Evolutionary conservation across 2,113 vertebrate genomes (phyloP), one percentile per base, ranked within the genome.

Genomic region (Vanacampus margaritifer): DNA sequence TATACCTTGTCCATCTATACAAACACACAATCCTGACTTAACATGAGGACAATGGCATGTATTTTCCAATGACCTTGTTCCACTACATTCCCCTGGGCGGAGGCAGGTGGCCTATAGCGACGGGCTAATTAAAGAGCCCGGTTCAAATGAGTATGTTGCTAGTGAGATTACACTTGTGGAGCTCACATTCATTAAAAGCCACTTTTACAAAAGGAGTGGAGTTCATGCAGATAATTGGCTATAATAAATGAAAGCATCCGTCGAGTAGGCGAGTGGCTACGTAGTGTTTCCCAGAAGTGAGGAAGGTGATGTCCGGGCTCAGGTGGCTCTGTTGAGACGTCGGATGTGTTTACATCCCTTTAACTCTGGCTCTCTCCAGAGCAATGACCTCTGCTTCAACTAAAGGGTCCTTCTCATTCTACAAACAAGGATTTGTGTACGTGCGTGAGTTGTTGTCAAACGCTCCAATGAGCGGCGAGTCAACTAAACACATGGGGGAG

Each of bases 331-430:
- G 45, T 56, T 36, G 17, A 66, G 43, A 63, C 70, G 28, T 76
- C 75, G 61, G 45, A 65, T 72, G 39, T 78, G 80, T 79, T 85
- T 85, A 83, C 67, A 79, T 53, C 71, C 61, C 74, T 68, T 50
- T 26, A 65, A 65, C 36, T 76, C 75, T 73, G 63, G 60, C 36
- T 78, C 76, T 73, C 50, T 11, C 8, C 73, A 71, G 68, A 78
- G 36, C 13, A 50, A 57, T 26, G 39, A 79, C 71, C 56, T 24
- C 74, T 37, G 13, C 17, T 36, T 65, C 53, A 37, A 68, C 56
- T 24, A 51, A 48, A 67, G 19, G 46, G 71, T 73, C 17, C n/a
- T 58, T 60, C n/a, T 65, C 66, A 56, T 66, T 50, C 54, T 24
- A 48, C 35, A 65, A 75, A 75, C 67, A 72, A 68, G 26, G 13